Evolutionary conservation across 2,797 vertebrate genomes (phyloP), one percentile per base, ranked within the genome.

Genomic region (Carduelis carduelis): DNA sequence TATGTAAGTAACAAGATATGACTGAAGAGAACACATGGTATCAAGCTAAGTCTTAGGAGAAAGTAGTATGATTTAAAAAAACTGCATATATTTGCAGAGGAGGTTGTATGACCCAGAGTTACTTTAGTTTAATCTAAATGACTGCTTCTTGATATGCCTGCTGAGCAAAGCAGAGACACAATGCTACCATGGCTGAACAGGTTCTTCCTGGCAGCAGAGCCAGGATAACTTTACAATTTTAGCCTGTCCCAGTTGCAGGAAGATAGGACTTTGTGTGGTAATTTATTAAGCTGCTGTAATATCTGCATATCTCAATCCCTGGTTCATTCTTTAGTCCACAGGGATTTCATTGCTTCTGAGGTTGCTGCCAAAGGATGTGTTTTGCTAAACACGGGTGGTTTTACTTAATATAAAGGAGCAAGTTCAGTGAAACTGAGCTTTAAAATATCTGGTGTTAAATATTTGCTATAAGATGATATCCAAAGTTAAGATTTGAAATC

Each of bases 231-330:
- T 57, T 50, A 22, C 24, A 49, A 35, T 72, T 93, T 70, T 82
- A 72, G 14, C 55, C 66, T 89, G 77, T 49, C 39, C 41, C 77
- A 79, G 0, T 79, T 90, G 39, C 88, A 79, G 79, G 66, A 49
- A 84, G 65, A 81, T 79, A 65, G 63, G 26, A 79, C 55, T 89
- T 84, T 52, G 65, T 79, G 77, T 0, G 0, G 70, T 63, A 93
- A 72, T 9, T 86, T 89, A 76, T 11, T 77, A 75, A 93, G 53
- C 16, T 88, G n/a, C 63, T 83, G n/a, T 28, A 81, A 44, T 88
- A 93, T 76, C 83, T 91, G 47, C 59, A 23, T 87, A 84, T 87
- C 83, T 96, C 87, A 94, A 92, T 90, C 59, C 41, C 43, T 88
- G 77, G n/a, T 75, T 49, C 1, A 10, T 72, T 46, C 44, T 72